These are phyloP conservation scores for Synergus gifuensis DNA, from an alignment of 2,888 invertebrate species.

Conservation along the genomic window DNA sequence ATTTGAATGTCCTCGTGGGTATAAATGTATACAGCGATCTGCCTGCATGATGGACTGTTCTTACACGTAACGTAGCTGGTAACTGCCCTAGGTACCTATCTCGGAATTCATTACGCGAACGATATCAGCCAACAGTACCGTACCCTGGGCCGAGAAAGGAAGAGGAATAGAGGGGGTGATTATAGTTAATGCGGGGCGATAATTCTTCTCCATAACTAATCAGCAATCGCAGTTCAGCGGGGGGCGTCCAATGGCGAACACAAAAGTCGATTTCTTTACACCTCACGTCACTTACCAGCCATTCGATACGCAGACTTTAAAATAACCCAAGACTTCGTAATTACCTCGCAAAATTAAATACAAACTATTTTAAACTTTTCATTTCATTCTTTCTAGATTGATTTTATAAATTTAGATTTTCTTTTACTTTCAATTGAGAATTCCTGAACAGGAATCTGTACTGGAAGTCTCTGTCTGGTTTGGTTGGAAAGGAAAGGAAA, in stretches of 20 bases:
- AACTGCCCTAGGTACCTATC: constrained; percentile 53
- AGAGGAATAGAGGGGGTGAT: constrained; percentile 39
- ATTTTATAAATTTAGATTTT: no score
- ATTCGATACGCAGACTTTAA: no score
- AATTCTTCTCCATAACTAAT: constrained; percentile 61
- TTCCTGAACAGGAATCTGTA: no score
- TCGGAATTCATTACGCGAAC: constrained; percentile 50
- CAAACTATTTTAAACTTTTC: no score
- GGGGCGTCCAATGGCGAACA: background rate
- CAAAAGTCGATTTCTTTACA: no score
- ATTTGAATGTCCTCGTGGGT: constrained; percentile 24
- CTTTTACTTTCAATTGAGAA: no score
- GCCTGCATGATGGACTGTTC: constrained; percentile 34
- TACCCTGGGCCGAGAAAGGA: background rate
- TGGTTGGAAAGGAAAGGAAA: no score
- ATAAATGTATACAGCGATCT: constrained; percentile 24
- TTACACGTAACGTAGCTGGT: constrained; percentile 48
- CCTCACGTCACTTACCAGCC: no score
- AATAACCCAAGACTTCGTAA: no score
- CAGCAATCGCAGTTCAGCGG: constrained; percentile 47
- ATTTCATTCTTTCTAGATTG: no score
- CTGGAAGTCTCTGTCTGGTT: no score
- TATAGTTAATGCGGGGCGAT: constrained; percentile 60
- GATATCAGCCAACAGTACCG: constrained; percentile 13
- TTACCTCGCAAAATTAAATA: no score